These are phyloP conservation scores for Strigamia transsilvanica DNA, from an alignment of 2,888 invertebrate genomes.

Conservation along the genomic window DNA sequence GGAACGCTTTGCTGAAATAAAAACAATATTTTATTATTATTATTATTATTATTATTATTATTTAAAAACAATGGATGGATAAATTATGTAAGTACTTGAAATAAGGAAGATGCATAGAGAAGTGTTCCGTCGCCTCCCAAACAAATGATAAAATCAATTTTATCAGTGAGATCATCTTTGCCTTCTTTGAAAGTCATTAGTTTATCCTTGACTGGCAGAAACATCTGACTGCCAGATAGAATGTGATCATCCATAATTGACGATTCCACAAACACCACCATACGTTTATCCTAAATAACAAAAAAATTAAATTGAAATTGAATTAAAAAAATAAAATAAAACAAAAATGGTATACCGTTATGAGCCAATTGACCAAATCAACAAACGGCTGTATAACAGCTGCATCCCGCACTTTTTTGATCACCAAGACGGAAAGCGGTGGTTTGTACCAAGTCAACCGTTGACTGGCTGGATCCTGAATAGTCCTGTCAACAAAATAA, in stretches of 20 bases:
- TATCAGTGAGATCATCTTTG: constrained; percentile 92
- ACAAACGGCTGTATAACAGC: constrained; percentile 89
- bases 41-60: too few species aligned
- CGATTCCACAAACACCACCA: constrained; percentile 94
- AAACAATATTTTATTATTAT: not conserved
- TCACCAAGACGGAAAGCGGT: constrained; percentile 93
- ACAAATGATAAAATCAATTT: constrained; percentile 96
- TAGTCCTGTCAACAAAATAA: constrained; percentile 75
- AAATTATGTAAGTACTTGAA: constrained; percentile 69
- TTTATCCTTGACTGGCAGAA: constrained; percentile 79
- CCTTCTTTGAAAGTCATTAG: constrained; percentile 84
- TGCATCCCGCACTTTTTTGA: constrained; percentile 94
- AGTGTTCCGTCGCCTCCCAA: constrained; percentile 97
- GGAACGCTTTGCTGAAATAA: constrained; percentile 86
- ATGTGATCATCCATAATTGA: constrained; percentile 86
- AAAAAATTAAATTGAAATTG: constrained; percentile 1
- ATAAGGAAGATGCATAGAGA: constrained; percentile 90
- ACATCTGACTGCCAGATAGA: constrained; percentile 77
- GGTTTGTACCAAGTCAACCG: constrained; percentile 97
- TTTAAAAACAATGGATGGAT: not conserved
- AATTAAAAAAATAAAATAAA: not conserved
- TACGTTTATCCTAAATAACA: constrained; percentile 81
- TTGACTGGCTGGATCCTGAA: constrained; percentile 97
- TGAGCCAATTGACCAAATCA: constrained; percentile 90
- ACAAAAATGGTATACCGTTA: constrained; percentile 72